These are phyloP conservation scores for Mormyrops attenuatus DNA, from an alignment of 2,797 vertebrate species.

Conservation along the genomic window DNA sequence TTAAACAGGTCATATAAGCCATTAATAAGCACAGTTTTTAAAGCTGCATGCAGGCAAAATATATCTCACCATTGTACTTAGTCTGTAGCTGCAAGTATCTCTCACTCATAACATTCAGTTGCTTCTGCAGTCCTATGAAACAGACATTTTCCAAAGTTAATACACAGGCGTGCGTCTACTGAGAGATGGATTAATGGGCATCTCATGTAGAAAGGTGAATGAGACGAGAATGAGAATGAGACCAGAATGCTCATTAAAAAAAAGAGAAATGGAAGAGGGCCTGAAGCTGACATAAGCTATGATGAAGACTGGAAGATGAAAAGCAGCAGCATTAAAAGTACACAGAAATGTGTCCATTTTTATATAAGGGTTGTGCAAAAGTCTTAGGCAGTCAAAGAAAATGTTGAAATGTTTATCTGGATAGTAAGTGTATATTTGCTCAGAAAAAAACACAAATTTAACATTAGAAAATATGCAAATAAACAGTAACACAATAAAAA, in stretches of 20 bases:
- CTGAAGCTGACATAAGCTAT: neutral
- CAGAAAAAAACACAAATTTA: neutral
- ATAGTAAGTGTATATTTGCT: neutral
- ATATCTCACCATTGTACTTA: conserved; percentile 34
- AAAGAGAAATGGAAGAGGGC: neutral
- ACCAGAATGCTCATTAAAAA: neutral
- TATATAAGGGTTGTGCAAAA: neutral
- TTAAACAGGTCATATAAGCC: neutral
- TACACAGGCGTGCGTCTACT: neutral
- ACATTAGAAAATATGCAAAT: neutral
- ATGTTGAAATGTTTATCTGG: neutral
- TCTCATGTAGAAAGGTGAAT: neutral
- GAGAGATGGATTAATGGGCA: neutral
- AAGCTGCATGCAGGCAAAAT: neutral
- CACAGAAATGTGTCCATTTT: neutral
- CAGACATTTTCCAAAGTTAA: neutral
- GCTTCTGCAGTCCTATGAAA: conserved; percentile 36
- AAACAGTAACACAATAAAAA: neutral
- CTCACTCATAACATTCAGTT: conserved; percentile 19
- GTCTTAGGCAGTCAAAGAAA: neutral
- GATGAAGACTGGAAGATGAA: neutral
- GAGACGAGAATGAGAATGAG: too few species aligned
- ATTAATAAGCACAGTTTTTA: neutral
- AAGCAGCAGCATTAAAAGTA: neutral
- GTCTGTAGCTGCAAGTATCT: conserved; percentile 31